Evolutionary conservation across 2,888 invertebrate genomes (phyloP).

Genomic region (Trichopoda pennipes): DNA sequence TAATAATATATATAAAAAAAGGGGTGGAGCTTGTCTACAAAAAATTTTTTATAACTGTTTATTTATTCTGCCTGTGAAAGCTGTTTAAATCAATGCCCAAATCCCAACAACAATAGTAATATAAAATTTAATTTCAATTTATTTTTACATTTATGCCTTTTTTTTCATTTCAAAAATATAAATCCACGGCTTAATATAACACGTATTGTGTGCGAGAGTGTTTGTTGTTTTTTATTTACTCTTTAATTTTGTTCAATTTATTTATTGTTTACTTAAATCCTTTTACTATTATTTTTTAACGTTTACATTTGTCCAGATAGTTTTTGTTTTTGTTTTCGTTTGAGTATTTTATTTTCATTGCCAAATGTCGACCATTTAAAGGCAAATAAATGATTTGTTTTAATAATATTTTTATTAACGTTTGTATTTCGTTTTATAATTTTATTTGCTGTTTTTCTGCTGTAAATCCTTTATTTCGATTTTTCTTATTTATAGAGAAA

Average conservation of each 20-base stretch:
- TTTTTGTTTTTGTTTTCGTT: constrained; percentile 6
- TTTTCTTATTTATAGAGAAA: neutral
- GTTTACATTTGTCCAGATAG: constrained; percentile 12
- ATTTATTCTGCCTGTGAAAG: constrained; percentile 38
- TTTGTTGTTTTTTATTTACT: constrained; percentile 38
- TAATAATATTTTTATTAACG: constrained; percentile 17
- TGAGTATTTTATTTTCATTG: constrained; percentile 41
- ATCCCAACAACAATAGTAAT: constrained; percentile 44
- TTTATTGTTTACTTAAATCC: constrained; percentile 62
- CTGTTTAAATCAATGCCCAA: constrained; percentile 63
- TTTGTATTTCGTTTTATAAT: constrained; percentile 16
- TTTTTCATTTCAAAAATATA: constrained; percentile 5
- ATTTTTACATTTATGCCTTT: neutral
- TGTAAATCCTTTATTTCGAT: neutral
- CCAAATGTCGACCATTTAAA: constrained; percentile 28
- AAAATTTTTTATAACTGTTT: neutral
- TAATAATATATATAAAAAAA: constrained; percentile 22
- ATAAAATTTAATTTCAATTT: constrained; percentile 33
- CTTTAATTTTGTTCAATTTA: constrained; percentile 55
- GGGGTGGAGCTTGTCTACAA: constrained; percentile 51
- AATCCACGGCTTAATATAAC: neutral
- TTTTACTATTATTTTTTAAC: constrained; percentile 43
- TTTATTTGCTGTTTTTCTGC: neutral
- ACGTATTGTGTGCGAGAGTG: neutral
- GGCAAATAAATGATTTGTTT: constrained; percentile 40